Percentiles rank a stretch among this genome's conserved stretches.
These are phyloP conservation scores for Chironomus riparius DNA, from an alignment of 2,888 invertebrate genomes.

Conservation along the genomic window DNA sequence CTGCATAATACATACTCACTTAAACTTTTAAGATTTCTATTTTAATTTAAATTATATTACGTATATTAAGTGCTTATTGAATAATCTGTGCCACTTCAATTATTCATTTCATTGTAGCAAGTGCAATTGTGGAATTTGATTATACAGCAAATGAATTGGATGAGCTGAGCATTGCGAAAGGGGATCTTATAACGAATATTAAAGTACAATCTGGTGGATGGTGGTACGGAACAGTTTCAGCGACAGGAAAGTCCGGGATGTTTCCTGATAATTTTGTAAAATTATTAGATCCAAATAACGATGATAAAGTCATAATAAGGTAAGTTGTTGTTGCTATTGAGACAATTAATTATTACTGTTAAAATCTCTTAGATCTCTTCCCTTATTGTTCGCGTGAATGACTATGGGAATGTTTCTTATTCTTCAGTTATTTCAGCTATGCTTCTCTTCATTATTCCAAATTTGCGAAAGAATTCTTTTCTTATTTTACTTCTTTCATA, in stretches of 20 bases:
- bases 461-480: not conserved
- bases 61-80: too few species aligned
- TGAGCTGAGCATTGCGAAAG: conserved; percentile 72
- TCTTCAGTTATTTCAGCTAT: not conserved
- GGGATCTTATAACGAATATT: conserved; percentile 74
- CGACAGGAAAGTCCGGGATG: conserved; percentile 67
- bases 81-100: conserved; percentile 31
- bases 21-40: too few species aligned
- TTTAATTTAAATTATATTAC: too few species aligned
- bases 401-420: not conserved
- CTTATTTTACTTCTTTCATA: too few species aligned
- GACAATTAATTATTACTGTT: conserved; percentile 25
- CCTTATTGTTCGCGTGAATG: not conserved
- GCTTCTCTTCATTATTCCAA: not conserved
- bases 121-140: conserved; percentile 78
- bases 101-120: conserved; percentile 44
- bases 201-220: conserved; percentile 73
- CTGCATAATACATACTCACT: too few species aligned
- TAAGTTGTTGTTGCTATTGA: conserved; percentile 30
- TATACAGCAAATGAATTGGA: conserved; percentile 78
- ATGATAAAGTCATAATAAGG: conserved; percentile 40
- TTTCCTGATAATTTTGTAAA: conserved; percentile 92
- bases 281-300: conserved; percentile 44
- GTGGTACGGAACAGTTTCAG: conserved; percentile 77
- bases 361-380: not conserved